A percentile compares a stretch with the other conserved stretches of the same genome.
Evolutionary conservation across 2,888 invertebrate genomes (phyloP).

Genomic region (Meloe dianella): DNA sequence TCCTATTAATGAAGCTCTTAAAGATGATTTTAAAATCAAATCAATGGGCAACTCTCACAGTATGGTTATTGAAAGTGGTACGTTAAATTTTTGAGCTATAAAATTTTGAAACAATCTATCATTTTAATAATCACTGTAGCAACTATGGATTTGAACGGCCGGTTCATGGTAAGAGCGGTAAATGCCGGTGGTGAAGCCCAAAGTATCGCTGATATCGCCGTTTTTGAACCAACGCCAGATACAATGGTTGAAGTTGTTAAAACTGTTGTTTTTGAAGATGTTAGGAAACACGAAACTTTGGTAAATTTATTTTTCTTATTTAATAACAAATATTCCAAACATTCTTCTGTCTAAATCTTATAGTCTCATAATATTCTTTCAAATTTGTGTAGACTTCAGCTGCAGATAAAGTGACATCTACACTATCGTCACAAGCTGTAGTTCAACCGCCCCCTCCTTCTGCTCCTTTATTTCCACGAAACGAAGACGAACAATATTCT

Average conservation of each 20-base stretch:
- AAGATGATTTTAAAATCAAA: constrained; percentile 64
- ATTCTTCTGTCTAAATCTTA: constrained; percentile 4
- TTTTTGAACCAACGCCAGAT: constrained; percentile 72
- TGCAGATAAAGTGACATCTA: constrained; percentile 49
- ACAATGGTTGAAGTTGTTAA: constrained; percentile 72
- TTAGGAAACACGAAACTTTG: constrained; percentile 59
- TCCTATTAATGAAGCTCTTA: constrained; percentile 64
- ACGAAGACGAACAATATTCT: constrained; percentile 37
- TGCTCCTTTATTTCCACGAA: constrained; percentile 44
- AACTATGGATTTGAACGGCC: constrained; percentile 72
- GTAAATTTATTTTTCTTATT: constrained; percentile 44
- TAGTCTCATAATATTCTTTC: constrained; percentile 30
- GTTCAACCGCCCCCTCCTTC: constrained; percentile 37
- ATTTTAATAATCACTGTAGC: constrained; percentile 55
- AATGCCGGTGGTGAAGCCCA: constrained; percentile 83
- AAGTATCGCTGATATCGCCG: constrained; percentile 79
- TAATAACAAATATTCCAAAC: background rate
- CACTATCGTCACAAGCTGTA: constrained; percentile 38
- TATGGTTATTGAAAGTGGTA: constrained; percentile 76
- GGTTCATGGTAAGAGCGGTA: constrained; percentile 76
- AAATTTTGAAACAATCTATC: background rate
- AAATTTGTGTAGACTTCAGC: constrained; percentile 47
- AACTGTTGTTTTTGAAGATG: constrained; percentile 69
- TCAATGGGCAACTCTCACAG: constrained; percentile 73
- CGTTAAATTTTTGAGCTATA: background rate